A percentile compares a stretch with the other conserved stretches of the same genome.
These are phyloP conservation scores for Nematolebias whitei DNA, from an alignment of 2,113 vertebrate species.

Conservation along the genomic window DNA sequence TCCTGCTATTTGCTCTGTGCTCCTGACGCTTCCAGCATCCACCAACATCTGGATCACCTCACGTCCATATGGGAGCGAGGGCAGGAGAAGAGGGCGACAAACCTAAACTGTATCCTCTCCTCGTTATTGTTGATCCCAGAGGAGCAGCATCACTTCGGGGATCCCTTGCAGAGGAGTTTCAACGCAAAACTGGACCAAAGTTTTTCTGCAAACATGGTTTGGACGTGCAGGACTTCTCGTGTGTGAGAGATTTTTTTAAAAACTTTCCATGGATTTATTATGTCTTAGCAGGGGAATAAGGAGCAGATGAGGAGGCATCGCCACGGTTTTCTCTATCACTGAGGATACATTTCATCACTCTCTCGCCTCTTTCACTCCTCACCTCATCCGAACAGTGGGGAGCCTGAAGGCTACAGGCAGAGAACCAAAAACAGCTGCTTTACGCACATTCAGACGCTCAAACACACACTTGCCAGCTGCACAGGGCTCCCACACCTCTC, in stretches of 20 bases:
- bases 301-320: slow-evolving; percentile 32
- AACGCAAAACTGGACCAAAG: slow-evolving; percentile 40
- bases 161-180: slow-evolving; percentile 40
- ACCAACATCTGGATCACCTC: slow-evolving; percentile 66
- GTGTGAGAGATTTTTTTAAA: slow-evolving; percentile 32
- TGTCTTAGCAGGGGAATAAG: slow-evolving; percentile 35
- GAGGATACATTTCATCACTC: slow-evolving; percentile 46
- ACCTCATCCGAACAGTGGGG: slow-evolving; percentile 53
- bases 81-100: slow-evolving; percentile 4
- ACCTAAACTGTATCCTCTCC: slow-evolving; percentile 20
- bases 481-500: slow-evolving; percentile 42
- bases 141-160: slow-evolving; percentile 24
- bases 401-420: slow-evolving; percentile 59
- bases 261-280: slow-evolving; percentile 57
- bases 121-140: slow-evolving; percentile 24
- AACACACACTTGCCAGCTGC: slow-evolving; percentile 17
- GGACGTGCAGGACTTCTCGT: slow-evolving; percentile 17
- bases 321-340: slow-evolving; percentile 38
- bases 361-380: slow-evolving; percentile 18
- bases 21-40: slow-evolving; percentile 30
- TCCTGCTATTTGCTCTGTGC: slow-evolving; percentile 45
- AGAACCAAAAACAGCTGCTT: slow-evolving; percentile 57
- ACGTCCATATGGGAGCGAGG: slow-evolving; percentile 38
- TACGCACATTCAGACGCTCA: slow-evolving; percentile 23
- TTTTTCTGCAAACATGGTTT: slow-evolving; percentile 47